These are phyloP conservation scores for Pterocles gutturalis DNA, from an alignment of 2,113 vertebrate species.

Conservation along the genomic window DNA sequence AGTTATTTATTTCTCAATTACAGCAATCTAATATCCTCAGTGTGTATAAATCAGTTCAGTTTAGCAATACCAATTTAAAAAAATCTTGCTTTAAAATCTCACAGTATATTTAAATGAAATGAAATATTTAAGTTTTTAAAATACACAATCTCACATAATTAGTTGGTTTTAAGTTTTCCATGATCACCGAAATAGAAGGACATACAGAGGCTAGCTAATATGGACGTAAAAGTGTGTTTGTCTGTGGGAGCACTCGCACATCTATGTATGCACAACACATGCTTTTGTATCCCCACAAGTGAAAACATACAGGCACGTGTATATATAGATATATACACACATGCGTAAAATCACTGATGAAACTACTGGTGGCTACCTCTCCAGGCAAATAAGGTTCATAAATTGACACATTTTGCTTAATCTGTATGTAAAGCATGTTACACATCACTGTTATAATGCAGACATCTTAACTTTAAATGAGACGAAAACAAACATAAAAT, in stretches of 20 bases:
- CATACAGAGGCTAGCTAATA: neutral
- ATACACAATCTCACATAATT: neutral
- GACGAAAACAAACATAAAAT: conserved; percentile 82
- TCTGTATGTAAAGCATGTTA: conserved; percentile 67
- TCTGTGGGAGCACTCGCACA: fast-evolving
- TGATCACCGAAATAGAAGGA: neutral
- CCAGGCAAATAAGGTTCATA: conserved; percentile 57
- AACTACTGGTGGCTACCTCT: conserved; percentile 59
- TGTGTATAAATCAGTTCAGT: neutral
- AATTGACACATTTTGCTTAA: conserved; percentile 74
- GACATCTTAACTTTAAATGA: conserved; percentile 79
- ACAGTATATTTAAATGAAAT: conserved; percentile 15
- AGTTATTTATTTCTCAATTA: neutral
- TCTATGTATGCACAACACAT: neutral
- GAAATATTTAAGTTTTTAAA: neutral
- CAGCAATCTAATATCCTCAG: neutral
- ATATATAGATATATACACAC: neutral
- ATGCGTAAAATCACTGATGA: conserved; percentile 33
- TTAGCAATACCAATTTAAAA: neutral
- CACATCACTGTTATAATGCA: conserved; percentile 60
- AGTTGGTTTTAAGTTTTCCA: neutral
- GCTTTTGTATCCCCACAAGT: neutral
- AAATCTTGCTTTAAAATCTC: neutral
- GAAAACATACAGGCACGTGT: neutral
- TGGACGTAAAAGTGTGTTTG: fast-evolving